Evolutionary conservation across 2,888 invertebrate genomes (phyloP).

Genomic region (Pheosia tremula): DNA sequence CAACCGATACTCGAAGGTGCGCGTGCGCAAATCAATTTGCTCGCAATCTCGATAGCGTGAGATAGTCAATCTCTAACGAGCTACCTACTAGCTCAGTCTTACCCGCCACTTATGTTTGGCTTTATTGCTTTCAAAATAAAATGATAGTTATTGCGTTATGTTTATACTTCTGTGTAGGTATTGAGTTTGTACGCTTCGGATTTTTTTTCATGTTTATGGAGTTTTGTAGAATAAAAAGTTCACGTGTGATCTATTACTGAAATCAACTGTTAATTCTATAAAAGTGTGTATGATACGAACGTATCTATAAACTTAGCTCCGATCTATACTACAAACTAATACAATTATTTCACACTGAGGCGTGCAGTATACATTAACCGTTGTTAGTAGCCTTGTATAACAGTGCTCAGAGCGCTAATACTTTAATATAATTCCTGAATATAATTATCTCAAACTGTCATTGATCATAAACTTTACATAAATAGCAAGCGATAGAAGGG

Average conservation of each 20-base stretch:
- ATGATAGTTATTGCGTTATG: neutral
- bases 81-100: slow-evolving; percentile 51
- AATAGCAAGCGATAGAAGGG: slow-evolving; percentile 24
- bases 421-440: slow-evolving; percentile 18
- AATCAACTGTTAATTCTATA: neutral
- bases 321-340: neutral
- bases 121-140: neutral
- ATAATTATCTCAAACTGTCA: slow-evolving; percentile 29
- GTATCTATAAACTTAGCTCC: neutral
- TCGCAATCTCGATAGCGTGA: slow-evolving; percentile 64
- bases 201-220: neutral
- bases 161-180: neutral
- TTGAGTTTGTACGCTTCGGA: neutral
- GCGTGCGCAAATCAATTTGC: slow-evolving; percentile 75
- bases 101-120: slow-evolving; percentile 18
- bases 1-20: slow-evolving; percentile 59
- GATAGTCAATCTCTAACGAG: slow-evolving; percentile 65
- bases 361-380: slow-evolving; percentile 10
- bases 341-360: neutral
- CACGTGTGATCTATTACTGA: neutral
- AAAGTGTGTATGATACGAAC: neutral
- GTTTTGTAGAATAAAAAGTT: neutral
- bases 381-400: slow-evolving; percentile 7
- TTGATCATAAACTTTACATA: slow-evolving; percentile 31
- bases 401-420: slow-evolving; percentile 9